These are phyloP conservation scores for Drosophila mayaguana DNA, from an alignment of 2,888 invertebrate genomes.

Conservation along the genomic window DNA sequence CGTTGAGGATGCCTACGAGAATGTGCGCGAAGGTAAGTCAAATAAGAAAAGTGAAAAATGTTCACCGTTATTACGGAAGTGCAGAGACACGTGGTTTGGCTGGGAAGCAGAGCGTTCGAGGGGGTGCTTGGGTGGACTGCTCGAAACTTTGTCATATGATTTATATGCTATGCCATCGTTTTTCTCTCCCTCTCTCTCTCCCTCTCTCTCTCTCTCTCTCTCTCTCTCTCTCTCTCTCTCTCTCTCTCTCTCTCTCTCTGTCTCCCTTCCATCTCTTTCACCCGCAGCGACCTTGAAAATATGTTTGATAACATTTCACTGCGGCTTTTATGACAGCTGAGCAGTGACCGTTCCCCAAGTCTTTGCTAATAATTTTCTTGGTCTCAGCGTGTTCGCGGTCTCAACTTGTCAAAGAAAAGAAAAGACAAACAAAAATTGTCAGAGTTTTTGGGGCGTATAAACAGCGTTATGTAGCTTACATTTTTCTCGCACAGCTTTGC, in stretches of 20 bases:
- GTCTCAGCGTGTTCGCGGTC: slow-evolving; percentile 11
- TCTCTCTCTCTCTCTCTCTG: not conserved
- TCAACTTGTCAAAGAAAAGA: slow-evolving; percentile 34
- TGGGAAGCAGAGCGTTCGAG: too few species aligned
- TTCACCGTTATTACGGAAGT: slow-evolving; percentile 23
- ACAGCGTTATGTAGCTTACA: slow-evolving; percentile 12
- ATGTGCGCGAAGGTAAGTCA: slow-evolving; percentile 90
- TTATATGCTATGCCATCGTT: slow-evolving; percentile 60
- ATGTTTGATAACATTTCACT: slow-evolving; percentile 74
- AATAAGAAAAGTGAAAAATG: slow-evolving; percentile 30
- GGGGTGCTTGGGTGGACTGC: not conserved
- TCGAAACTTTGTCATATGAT: slow-evolving; percentile 59
- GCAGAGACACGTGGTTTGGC: not conserved
- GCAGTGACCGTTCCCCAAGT: slow-evolving; percentile 52
- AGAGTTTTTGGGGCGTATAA: slow-evolving; percentile 3
- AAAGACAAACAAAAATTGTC: not conserved
- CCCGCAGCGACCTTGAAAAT: slow-evolving; percentile 68
- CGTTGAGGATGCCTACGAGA: slow-evolving; percentile 93
- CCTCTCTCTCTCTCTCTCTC: not conserved
- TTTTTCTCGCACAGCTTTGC: not conserved
- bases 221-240: too few species aligned
- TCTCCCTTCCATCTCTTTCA: not conserved
- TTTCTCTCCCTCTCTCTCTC: not conserved
- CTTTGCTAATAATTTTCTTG: slow-evolving; percentile 59
- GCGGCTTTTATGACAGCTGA: slow-evolving; percentile 66